These are phyloP conservation scores for Mugil cephalus DNA, from an alignment of 2,113 vertebrate genomes.

Conservation along the genomic window DNA sequence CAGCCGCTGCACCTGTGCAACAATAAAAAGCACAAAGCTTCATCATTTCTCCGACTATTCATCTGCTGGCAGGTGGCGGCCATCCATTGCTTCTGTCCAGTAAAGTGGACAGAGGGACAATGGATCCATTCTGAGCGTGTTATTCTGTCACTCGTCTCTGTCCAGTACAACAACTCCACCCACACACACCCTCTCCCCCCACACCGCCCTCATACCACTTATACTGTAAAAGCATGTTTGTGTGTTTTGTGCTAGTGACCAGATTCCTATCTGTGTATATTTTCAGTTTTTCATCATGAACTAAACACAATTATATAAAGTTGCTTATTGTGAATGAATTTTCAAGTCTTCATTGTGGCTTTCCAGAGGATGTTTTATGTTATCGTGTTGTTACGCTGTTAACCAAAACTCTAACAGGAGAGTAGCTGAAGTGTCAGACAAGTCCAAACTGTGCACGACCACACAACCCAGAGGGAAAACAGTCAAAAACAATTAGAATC, in stretches of 20 bases:
- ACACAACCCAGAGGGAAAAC: not conserved
- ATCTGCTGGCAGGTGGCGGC: conserved; percentile 26
- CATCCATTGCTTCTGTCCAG: conserved; percentile 29
- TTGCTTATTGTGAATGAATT: not conserved
- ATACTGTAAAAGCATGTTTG: conserved; percentile 34
- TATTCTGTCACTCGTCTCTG: conserved; percentile 65
- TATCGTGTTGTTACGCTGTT: no score
- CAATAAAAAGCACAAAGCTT: not conserved
- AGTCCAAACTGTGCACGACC: not conserved
- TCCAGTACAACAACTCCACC: conserved; percentile 67
- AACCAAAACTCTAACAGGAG: not conserved
- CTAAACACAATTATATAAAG: no score
- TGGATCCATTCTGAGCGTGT: conserved; percentile 66
- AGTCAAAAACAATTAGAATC: not conserved
- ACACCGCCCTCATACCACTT: conserved; percentile 13
- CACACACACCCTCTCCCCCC: conserved; percentile 16
- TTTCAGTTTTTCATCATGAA: no score
- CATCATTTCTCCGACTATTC: conserved; percentile 8
- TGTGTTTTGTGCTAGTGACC: not conserved
- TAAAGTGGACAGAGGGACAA: conserved; percentile 64
- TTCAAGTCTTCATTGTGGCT: no score
- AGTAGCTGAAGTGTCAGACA: not conserved
- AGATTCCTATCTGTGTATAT: not conserved
- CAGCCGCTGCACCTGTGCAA: not conserved
- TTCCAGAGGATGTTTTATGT: no score